Evolutionary conservation across 2,113 vertebrate species (phyloP).

Genomic region (Colinus virginianus): DNA sequence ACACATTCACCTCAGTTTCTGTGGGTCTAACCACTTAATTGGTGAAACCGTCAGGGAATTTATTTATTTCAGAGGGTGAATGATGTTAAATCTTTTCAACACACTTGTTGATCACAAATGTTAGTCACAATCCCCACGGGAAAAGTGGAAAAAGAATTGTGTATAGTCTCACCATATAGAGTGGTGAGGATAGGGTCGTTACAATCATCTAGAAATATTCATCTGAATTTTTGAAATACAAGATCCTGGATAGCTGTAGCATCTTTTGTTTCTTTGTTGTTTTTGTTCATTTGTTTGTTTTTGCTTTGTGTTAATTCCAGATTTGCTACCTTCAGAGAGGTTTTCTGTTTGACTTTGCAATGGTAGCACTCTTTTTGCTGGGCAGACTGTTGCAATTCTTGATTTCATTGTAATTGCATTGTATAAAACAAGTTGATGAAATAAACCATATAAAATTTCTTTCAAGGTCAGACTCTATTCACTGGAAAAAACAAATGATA

Average conservation of each 20-base stretch:
- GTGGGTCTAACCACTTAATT: background rate
- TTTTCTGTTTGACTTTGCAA: background rate
- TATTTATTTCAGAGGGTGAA: background rate
- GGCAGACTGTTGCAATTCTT: background rate
- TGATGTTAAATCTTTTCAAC: background rate
- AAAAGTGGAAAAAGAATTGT: fast-evolving
- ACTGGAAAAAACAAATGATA: background rate
- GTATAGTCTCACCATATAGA: background rate
- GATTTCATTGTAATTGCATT: background rate
- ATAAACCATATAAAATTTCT: background rate
- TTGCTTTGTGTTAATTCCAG: background rate
- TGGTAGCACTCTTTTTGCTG: background rate
- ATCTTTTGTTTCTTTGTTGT: background rate
- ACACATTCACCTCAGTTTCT: background rate
- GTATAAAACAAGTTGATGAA: background rate
- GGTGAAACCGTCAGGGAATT: background rate
- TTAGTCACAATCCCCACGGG: background rate
- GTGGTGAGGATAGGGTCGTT: background rate
- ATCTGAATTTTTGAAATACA: background rate
- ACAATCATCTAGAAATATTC: background rate
- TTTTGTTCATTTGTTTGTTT: background rate
- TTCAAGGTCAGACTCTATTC: background rate
- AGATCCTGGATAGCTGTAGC: background rate
- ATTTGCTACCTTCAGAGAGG: background rate
- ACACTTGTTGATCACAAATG: background rate